Conservation (phyloP, 2,113 vertebrate species). For the Paratilapia polleni region DNA sequence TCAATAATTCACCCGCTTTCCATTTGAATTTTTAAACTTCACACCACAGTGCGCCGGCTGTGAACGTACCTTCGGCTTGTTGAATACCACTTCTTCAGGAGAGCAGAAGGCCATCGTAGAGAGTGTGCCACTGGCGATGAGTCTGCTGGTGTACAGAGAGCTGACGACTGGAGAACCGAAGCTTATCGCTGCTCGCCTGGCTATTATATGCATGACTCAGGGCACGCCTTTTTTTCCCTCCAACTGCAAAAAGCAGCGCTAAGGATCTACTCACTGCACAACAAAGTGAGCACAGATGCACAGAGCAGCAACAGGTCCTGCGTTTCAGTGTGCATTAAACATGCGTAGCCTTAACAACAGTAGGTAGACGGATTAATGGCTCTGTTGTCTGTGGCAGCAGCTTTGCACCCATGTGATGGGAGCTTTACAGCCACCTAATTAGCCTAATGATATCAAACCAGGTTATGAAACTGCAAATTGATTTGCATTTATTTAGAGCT, state of each 20-base stretch:
- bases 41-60: not conserved
- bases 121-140: not conserved
- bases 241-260: not conserved
- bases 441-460: constrained; percentile 1
- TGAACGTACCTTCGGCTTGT: constrained; percentile 67
- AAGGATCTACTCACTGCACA: not conserved
- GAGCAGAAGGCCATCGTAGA: constrained; percentile 45
- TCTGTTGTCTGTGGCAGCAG: constrained; percentile 27
- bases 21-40: not conserved
- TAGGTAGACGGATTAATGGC: constrained; percentile 48
- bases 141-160: constrained; percentile 13
- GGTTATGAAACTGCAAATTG: not conserved
- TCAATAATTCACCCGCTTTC: not conserved
- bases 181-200: not conserved
- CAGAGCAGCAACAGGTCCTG: not conserved
- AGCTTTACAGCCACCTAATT: constrained; percentile 60
- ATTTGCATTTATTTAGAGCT: not conserved
- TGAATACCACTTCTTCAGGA: constrained; percentile 42
- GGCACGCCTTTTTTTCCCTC: constrained; percentile 52
- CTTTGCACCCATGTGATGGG: constrained; percentile 68
- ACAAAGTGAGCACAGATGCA: not conserved
- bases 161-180: not conserved
- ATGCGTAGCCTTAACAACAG: not conserved
- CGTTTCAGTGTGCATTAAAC: not conserved
- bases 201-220: constrained; percentile 30